Evolutionary conservation across 2,797 vertebrate genomes (phyloP), one percentile per base, ranked within the genome.

Genomic region (Scolopax bukidnonensis): DNA sequence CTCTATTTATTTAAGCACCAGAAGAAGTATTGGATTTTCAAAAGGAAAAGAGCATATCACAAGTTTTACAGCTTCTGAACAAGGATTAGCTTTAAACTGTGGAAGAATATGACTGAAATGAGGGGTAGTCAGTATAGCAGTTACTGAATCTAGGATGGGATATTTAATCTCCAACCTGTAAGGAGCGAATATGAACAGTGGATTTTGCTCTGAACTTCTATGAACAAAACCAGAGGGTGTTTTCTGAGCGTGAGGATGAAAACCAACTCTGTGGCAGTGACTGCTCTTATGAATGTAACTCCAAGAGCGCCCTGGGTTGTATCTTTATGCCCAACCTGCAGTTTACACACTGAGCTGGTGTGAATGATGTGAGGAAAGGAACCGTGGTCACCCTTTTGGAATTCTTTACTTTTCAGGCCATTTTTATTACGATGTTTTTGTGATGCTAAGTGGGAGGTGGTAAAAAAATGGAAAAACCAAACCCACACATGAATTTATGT

Each of bases 1-100:
- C 80, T 94, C 54, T 95, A 47, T 87, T 91, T 88, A 51, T 75
- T 96, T 84, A 84, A 90, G 89, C 32, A 70, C 47, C 51, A 75
- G 53, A 68, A 67, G 8, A 12, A 92, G 57, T 65, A 79, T 0
- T 11, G 48, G 45, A 43, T 83, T 96, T 91, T 84, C 73, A 86
- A 79, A 88, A 84, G 77, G 56, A 73, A 73, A 86, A 65, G 33
- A 40, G 16, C 32, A 4, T 64, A 84, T 82, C 47, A 61, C n/a
- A 90, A 63, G 48, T 82, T 95, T 87, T 67, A 57, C 48, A 80
- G 85, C 59, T 94, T 79, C 54, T 86, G 77, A 88, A 51, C 67
- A 87, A 67, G 67, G 36, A 45, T 76, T 51, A 79, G 54, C 43
- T 94, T 84, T 79, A 70, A 79, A 84, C n/a, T n/a, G 47, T 56